These are phyloP conservation scores for Anthonomus grandis DNA, from an alignment of 1,140 invertebrate genomes.

Conservation along the genomic window DNA sequence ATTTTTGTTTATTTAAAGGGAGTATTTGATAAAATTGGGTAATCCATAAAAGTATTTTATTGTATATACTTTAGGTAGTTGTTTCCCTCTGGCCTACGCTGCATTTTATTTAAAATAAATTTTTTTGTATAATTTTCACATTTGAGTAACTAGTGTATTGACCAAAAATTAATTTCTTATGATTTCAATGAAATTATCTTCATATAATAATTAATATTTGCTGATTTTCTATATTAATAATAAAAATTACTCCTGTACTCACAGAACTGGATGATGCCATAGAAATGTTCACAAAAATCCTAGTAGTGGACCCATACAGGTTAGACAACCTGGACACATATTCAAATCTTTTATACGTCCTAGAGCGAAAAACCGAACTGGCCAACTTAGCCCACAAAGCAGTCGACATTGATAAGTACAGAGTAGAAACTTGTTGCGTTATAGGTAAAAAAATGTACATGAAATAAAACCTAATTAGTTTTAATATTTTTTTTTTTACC, in stretches of 20 bases:
- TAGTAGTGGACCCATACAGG: slow-evolving; percentile 84
- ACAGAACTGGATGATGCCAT: slow-evolving; percentile 90
- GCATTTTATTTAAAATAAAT: no score
- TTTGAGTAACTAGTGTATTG: no score
- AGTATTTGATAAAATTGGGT: no score
- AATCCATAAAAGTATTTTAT: no score
- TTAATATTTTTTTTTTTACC: slow-evolving; percentile 39
- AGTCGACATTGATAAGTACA: slow-evolving; percentile 93
- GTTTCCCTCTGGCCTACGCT: no score
- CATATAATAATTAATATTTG: neutral
- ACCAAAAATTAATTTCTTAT: no score
- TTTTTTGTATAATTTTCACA: no score
- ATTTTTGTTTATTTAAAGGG: no score
- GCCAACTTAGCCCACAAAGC: slow-evolving; percentile 91
- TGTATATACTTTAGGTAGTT: no score
- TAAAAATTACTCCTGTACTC: no score
- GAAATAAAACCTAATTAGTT: neutral
- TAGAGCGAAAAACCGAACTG: slow-evolving; percentile 89
- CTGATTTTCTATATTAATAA: slow-evolving; percentile 41
- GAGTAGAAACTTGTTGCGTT: slow-evolving; percentile 96
- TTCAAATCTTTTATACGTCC: slow-evolving; percentile 94
- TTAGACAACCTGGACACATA: slow-evolving; percentile 95
- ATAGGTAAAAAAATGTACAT: slow-evolving; percentile 69
- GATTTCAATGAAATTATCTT: neutral
- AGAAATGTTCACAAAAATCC: slow-evolving; percentile 75